phyloP scores from a whole-genome alignment of 2,888 invertebrate species.

The Troglohyphantes excavatus region DNA sequence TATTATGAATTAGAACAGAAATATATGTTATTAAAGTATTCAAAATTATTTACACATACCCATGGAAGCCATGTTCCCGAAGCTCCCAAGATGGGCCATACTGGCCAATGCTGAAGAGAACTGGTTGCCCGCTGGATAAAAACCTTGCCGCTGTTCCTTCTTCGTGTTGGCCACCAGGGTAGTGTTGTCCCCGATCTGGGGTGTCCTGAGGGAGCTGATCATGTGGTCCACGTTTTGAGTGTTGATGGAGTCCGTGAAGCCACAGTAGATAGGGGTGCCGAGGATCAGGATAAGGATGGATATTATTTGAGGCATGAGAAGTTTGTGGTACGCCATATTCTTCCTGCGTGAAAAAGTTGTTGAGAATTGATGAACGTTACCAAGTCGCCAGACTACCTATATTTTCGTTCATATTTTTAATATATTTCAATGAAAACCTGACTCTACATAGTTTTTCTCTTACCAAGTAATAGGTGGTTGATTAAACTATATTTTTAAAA shows the following conservation, averaged over 20 bases:
- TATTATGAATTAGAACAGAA: too few species aligned
- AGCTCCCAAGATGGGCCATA: constrained; percentile 33
- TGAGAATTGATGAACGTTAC: too few species aligned
- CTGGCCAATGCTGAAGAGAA: constrained; percentile 30
- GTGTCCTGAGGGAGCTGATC: constrained; percentile 14
- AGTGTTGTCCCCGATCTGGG: constrained; percentile 48
- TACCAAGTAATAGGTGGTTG: too few species aligned
- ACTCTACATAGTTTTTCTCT: too few species aligned
- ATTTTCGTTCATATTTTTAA: too few species aligned
- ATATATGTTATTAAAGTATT: too few species aligned
- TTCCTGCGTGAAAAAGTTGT: neutral
- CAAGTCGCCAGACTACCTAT: too few species aligned
- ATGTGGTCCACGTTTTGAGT: constrained; percentile 51
- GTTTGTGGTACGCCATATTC: neutral
- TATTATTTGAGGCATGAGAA: neutral
- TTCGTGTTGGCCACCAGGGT: constrained; percentile 4
- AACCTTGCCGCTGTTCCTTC: constrained; percentile 19
- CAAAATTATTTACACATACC: too few species aligned
- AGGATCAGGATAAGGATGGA: constrained; percentile 5
- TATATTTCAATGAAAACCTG: too few species aligned
- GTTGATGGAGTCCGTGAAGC: constrained; percentile 52
- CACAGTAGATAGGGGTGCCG: neutral
- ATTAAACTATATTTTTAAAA: too few species aligned
- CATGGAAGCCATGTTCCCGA: constrained; percentile 44
- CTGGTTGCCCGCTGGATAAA: constrained; percentile 26